These are phyloP conservation scores for Chlorops oryzae DNA, from an alignment of 1,140 invertebrate genomes.

Conservation along the genomic window DNA sequence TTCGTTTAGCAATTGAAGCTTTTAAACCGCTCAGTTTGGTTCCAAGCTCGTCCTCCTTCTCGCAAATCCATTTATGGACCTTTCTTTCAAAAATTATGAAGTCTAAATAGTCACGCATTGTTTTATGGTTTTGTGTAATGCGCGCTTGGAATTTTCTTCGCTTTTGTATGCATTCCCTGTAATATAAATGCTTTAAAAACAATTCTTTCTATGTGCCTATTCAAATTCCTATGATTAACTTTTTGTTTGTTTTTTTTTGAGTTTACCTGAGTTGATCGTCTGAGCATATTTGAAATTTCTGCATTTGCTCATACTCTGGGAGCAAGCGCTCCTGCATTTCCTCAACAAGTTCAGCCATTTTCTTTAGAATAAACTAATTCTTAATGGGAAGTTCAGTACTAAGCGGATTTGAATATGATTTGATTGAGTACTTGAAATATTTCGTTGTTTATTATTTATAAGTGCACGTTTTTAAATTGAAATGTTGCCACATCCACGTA, in stretches of 20 bases:
- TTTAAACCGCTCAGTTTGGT: conserved; percentile 25
- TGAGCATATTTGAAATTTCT: conserved; percentile 26
- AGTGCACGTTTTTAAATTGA: too few relatives aligned
- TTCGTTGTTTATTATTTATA: too few relatives aligned
- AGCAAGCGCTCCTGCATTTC: conserved; percentile 40
- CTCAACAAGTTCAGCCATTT: conserved; percentile 11
- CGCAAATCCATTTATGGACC: conserved; percentile 28
- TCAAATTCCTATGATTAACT: too few relatives aligned
- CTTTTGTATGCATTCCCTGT: conserved; percentile 29
- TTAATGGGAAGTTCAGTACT: too few relatives aligned
- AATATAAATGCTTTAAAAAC: background rate
- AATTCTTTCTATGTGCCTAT: background rate
- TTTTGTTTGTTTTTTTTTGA: background rate
- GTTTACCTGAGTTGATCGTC: conserved; percentile 37
- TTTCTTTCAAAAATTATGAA: conserved; percentile 39
- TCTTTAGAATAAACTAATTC: too few relatives aligned
- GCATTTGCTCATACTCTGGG: conserved; percentile 40
- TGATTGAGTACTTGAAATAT: too few relatives aligned
- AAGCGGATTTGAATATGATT: too few relatives aligned
- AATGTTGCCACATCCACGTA: too few relatives aligned
- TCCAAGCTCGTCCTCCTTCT: conserved; percentile 29
- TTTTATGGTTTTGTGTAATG: conserved; percentile 27
- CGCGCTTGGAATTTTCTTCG: conserved; percentile 28
- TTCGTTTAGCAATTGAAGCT: conserved; percentile 23
- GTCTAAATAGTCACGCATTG: conserved; percentile 30